Evolutionary conservation across 2,888 invertebrate species (phyloP).

Genomic region (Bibio marci): DNA sequence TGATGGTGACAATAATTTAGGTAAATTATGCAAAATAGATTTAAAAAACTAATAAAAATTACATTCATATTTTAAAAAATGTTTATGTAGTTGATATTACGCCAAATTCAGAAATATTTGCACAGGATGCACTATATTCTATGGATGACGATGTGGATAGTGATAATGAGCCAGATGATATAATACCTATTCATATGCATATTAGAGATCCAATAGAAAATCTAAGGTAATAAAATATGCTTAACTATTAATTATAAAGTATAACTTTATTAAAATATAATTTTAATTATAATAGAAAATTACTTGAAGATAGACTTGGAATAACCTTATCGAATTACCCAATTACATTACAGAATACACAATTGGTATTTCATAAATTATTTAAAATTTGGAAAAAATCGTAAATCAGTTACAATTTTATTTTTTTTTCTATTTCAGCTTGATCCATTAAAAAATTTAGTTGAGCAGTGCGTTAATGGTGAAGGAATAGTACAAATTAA

Average conservation of each 20-base stretch:
- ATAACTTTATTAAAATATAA: too few species aligned
- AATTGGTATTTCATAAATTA: neutral
- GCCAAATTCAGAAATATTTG: too few species aligned
- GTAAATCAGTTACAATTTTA: slow-evolving; percentile 2
- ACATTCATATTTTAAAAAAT: too few species aligned
- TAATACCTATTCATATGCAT: slow-evolving; percentile 63
- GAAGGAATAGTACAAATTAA: slow-evolving; percentile 86
- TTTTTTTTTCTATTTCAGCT: slow-evolving; percentile 38
- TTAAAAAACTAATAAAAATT: too few species aligned
- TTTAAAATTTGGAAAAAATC: neutral
- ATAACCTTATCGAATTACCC: too few species aligned
- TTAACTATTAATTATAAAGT: too few species aligned
- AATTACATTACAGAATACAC: neutral
- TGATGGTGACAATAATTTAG: too few species aligned
- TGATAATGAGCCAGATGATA: slow-evolving; percentile 30
- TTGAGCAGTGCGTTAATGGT: slow-evolving; percentile 87
- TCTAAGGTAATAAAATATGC: slow-evolving; percentile 24
- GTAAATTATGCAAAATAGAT: too few species aligned
- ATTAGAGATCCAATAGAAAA: slow-evolving; percentile 56
- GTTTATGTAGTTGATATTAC: too few species aligned
- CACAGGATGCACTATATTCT: too few species aligned
- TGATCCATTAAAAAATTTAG: slow-evolving; percentile 74
- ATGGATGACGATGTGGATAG: slow-evolving; percentile 22
- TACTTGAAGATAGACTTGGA: too few species aligned
- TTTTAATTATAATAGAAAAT: too few species aligned